These are phyloP conservation scores for Amazona vittata DNA, from an alignment of 2,113 vertebrate species.

Conservation along the genomic window DNA sequence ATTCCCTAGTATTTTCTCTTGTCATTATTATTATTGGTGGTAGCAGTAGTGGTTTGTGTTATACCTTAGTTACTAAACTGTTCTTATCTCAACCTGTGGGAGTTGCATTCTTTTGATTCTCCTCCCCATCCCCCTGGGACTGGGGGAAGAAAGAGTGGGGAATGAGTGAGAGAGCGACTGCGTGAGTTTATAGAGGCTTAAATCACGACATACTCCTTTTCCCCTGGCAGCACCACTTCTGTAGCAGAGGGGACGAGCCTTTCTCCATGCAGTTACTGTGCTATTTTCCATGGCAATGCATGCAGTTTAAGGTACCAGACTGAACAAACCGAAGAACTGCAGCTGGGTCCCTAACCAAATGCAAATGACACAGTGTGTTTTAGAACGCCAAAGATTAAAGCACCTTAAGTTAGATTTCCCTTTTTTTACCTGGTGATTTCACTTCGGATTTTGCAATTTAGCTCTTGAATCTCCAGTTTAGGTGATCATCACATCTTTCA, in stretches of 20 bases:
- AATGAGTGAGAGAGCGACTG: too few species aligned
- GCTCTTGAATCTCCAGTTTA: neutral
- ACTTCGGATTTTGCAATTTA: neutral
- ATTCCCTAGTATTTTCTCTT: too few species aligned
- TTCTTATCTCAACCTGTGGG: too few species aligned
- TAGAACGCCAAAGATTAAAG: neutral
- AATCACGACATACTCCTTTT: neutral
- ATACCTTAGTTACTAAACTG: too few species aligned
- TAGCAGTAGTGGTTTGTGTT: too few species aligned
- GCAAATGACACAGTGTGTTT: neutral
- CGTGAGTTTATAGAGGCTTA: too few species aligned
- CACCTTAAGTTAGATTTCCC: neutral
- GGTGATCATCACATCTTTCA: neutral
- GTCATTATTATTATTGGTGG: too few species aligned
- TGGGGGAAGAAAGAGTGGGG: too few species aligned
- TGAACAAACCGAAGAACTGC: neutral
- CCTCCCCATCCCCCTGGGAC: too few species aligned
- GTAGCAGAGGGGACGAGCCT: neutral
- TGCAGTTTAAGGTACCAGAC: neutral
- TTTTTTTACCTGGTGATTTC: neutral
- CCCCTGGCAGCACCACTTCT: neutral
- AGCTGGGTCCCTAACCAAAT: fast-evolving
- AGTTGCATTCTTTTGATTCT: too few species aligned
- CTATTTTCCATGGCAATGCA: neutral
- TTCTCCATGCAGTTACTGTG: neutral